Percentiles rank a stretch among this genome's conserved stretches.
Conservation (phyloP, 2,888 invertebrate genomes). For the Andrena chrysosceles region DNA sequence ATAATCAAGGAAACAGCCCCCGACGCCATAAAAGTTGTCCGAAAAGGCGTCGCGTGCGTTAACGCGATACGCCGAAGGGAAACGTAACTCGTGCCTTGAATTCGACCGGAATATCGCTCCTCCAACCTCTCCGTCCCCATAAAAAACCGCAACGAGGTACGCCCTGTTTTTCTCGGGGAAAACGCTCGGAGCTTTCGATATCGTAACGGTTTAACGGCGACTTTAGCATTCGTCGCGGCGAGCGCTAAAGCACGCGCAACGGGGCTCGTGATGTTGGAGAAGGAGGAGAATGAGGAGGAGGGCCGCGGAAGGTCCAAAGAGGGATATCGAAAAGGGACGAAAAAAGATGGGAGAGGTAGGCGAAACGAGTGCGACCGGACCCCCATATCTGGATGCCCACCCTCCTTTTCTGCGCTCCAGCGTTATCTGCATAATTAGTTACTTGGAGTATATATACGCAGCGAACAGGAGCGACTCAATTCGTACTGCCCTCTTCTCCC, state of each 20-base stretch:
- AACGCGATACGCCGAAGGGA: slow-evolving; percentile 17
- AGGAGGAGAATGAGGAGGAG: slow-evolving; percentile 9
- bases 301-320: slow-evolving; percentile 41
- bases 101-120: neutral
- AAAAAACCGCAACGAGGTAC: slow-evolving; percentile 19
- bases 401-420: slow-evolving; percentile 70
- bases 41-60: slow-evolving; percentile 9
- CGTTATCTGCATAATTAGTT: slow-evolving; percentile 81
- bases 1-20: slow-evolving; percentile 28
- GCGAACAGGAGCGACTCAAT: slow-evolving; percentile 77
- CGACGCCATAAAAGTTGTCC: neutral
- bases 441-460: slow-evolving; percentile 69
- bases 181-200: slow-evolving; percentile 34
- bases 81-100: slow-evolving; percentile 21
- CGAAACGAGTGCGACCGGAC: slow-evolving; percentile 63
- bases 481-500: slow-evolving; percentile 56
- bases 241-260: slow-evolving; percentile 52
- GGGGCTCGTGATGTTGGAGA: neutral
- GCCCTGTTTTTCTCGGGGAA: slow-evolving; percentile 19
- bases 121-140: slow-evolving; percentile 26
- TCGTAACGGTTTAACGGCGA: slow-evolving; percentile 48
- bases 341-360: slow-evolving; percentile 64
- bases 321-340: slow-evolving; percentile 59
- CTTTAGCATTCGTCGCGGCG: slow-evolving; percentile 38
- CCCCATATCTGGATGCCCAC: slow-evolving; percentile 73